Conservation (phyloP, 2,113 vertebrate species). For the Clinocottus analis region DNA sequence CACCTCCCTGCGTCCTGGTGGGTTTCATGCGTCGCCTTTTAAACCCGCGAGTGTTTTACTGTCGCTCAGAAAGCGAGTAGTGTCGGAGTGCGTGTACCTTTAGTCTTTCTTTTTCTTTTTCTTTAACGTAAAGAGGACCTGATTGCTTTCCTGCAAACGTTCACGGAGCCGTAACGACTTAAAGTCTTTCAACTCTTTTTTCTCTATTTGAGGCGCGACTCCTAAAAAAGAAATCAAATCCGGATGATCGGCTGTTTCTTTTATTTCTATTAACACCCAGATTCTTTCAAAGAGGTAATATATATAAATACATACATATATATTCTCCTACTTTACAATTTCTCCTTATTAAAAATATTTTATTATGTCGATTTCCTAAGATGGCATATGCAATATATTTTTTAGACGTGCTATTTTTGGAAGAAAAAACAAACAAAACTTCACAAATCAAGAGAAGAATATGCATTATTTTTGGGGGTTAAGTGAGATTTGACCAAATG, state of each 20-base stretch:
- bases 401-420: constrained; percentile 82
- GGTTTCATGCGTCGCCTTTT: constrained; percentile 67
- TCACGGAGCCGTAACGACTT: constrained; percentile 31
- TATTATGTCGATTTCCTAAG: constrained; percentile 81
- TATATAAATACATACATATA: constrained; percentile 65
- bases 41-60: constrained; percentile 67
- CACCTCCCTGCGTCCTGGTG: constrained; percentile 30
- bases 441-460: constrained; percentile 55
- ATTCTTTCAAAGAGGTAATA: constrained; percentile 66
- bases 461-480: constrained; percentile 46
- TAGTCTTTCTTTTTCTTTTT: constrained; percentile 30
- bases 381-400: constrained; percentile 85
- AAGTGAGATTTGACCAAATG: constrained; percentile 73
- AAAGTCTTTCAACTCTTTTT: constrained; percentile 58
- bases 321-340: constrained; percentile 75
- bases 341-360: constrained; percentile 80
- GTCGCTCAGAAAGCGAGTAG: constrained; percentile 53
- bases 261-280: constrained; percentile 51
- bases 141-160: constrained; percentile 63
- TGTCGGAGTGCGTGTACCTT: constrained; percentile 56
- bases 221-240: constrained; percentile 52
- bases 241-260: constrained; percentile 37
- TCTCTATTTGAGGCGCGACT: constrained; percentile 42
- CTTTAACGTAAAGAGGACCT: constrained; percentile 52
- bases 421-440: constrained; percentile 62